phyloP scores from a whole-genome alignment of 1,140 invertebrate genomes.

The Formica exsecta region DNA sequence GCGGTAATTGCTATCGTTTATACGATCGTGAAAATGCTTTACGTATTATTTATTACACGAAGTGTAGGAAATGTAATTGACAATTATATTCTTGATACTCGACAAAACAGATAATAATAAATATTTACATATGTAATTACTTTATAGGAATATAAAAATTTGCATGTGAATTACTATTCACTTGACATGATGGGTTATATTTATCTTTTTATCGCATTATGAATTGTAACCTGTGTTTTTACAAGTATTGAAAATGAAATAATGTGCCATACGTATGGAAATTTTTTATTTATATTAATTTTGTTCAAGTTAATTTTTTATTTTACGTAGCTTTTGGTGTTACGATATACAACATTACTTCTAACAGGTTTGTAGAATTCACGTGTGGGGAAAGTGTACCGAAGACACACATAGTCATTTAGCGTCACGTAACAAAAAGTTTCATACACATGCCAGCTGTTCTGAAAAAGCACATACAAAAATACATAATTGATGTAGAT shows the following conservation, averaged over 20 bases:
- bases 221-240: conserved; percentile 24
- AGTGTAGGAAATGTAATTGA: not conserved
- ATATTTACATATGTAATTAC: not conserved
- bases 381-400: conserved; percentile 42
- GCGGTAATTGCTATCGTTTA: not conserved
- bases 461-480: not conserved
- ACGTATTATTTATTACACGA: not conserved
- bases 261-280: not conserved
- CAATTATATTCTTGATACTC: not conserved
- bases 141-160: conserved; percentile 33
- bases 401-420: conserved; percentile 43
- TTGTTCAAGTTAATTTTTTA: conserved; percentile 25
- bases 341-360: conserved; percentile 41
- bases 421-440: conserved; percentile 42
- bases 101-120: not conserved
- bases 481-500: too few relatives aligned
- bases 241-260: conserved; percentile 21
- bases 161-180: conserved; percentile 6
- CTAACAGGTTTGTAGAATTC: conserved; percentile 28
- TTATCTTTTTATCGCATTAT: conserved; percentile 2
- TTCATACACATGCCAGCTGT: not conserved
- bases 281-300: conserved; percentile 15
- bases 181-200: not conserved
- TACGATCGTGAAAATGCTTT: not conserved
- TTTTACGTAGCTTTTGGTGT: conserved; percentile 36